These are phyloP conservation scores for Tragulus kanchil DNA, from an alignment of 2,113 vertebrate species.

Conservation along the genomic window DNA sequence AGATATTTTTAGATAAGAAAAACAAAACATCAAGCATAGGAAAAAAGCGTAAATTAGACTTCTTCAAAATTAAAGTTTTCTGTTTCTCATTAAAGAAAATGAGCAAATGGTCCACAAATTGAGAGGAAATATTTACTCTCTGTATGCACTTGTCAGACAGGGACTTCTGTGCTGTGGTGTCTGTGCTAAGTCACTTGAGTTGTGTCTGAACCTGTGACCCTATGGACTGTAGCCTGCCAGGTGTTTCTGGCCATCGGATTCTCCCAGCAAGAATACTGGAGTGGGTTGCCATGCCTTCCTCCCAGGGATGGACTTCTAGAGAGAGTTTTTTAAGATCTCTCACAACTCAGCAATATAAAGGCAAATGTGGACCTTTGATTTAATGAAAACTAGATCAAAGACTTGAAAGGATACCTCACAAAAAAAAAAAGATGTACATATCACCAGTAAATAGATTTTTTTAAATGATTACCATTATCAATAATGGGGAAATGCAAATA, in stretches of 20 bases:
- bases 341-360: neutral
- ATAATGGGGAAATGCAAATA: neutral
- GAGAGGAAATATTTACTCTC: neutral
- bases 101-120: neutral
- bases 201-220: rapidly evolving
- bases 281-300: neutral
- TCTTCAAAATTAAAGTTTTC: neutral
- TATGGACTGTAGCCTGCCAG: neutral
- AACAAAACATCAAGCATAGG: neutral
- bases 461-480: neutral
- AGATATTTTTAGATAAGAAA: neutral
- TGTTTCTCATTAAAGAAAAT: neutral
- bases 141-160: neutral
- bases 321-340: neutral
- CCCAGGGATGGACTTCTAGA: neutral
- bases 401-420: neutral
- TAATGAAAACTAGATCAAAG: neutral
- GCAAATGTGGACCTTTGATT: neutral
- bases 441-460: neutral
- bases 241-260: neutral
- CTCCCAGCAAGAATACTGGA: neutral
- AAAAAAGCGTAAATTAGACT: neutral
- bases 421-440: neutral
- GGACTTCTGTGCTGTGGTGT: neutral
- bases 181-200: neutral